Base-by-base conservation (phyloP, 1,140 invertebrate species). In the Drosophila pandora region DNA sequence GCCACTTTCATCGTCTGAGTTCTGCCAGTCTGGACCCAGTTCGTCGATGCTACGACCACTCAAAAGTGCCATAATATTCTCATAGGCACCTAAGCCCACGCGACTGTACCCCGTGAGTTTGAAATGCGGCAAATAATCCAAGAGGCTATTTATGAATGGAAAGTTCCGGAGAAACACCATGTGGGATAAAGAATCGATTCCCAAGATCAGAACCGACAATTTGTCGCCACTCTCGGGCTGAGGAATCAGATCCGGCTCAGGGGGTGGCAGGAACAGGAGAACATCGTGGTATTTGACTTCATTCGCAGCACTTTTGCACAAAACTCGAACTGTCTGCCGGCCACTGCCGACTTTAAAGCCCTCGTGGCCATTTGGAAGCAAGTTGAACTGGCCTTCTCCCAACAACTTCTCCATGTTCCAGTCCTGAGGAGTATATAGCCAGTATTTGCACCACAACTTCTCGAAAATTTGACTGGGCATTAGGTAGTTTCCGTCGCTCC, bases 171-270 rank as follows among this genome's bases (percentile, higher is more conserved):
- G 93, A 58, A 97, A 95, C 92, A 97, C 97, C 65, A 97, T 92
- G 23, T 96, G 93, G 0, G 97, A 98, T 0, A 97, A 93, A 0
- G 96, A 95, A 89, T 98, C 97, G 9, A 98, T 93, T 0, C 97
- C 97, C 6, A 98, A 84, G 9, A 98, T 93, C 12, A 98, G 92
- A 0, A 98, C 93, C 0, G 84, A 88, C 1, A 88, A 5, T 2
- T 57, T 45, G n/a, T 72, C 74, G 1, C 72, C 67, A 52, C 0
- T 22, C 28, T 62, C 28, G 1, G 3, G 4, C 10, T 13, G 8
- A 3, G 43, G 2, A 7, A 13, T 13, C 1, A 2, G 0, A 2
- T 3, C 10, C 0, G 3, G 7, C 4, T n/a, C 9, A 22, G 53
- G 75, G 2, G 47, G 7, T 1, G 64, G 59, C n/a, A 83, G 2